Evolutionary conservation across 2,888 invertebrate species (phyloP).

Genomic region (Scaptomyza cyrtandrae): DNA sequence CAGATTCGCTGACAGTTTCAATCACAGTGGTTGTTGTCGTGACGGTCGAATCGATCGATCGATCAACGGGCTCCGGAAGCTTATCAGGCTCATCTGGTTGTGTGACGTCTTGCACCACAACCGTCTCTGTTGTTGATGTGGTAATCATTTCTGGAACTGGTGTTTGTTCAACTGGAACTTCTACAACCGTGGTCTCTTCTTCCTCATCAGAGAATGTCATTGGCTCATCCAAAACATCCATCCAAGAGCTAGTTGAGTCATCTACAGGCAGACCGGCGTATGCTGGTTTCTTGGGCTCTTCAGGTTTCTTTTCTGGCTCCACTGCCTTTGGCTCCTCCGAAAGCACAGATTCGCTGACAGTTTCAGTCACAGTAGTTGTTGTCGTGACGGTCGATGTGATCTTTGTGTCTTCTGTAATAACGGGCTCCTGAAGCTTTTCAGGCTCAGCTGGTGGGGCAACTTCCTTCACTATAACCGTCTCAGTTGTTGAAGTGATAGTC

Average conservation of each 20-base stretch:
- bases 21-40: background rate
- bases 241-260: background rate
- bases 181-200: background rate
- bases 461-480: background rate
- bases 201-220: slow-evolving; percentile 2
- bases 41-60: too few species aligned
- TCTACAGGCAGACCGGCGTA: background rate
- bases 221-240: slow-evolving; percentile 1
- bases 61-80: background rate
- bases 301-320: background rate
- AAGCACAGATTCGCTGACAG: background rate
- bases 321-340: background rate
- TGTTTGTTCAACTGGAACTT: background rate
- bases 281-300: slow-evolving; percentile 1
- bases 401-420: background rate
- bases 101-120: background rate
- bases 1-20: background rate
- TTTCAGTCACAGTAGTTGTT: background rate
- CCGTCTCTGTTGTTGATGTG: slow-evolving; percentile 3
- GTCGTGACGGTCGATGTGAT: background rate
- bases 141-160: background rate
- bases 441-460: background rate
- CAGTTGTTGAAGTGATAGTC: background rate
- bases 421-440: background rate
- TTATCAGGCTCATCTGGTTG: slow-evolving; percentile 2